Evolutionary conservation across 1,140 invertebrate species (phyloP), one percentile per base, ranked within the genome.

Genomic region (Prorops nasuta): DNA sequence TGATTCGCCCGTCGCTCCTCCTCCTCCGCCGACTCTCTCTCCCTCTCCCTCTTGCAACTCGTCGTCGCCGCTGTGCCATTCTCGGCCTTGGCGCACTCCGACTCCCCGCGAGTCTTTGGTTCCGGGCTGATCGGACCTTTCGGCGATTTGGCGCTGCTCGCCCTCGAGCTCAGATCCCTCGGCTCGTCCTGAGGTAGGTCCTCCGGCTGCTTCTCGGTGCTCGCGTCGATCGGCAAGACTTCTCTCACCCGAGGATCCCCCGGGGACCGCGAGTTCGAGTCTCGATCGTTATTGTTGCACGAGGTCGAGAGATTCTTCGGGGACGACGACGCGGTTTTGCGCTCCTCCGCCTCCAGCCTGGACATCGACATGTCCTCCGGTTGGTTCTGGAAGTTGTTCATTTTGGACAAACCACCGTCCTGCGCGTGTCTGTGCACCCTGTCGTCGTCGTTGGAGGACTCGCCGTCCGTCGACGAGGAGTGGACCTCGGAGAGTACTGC

Each of bases 401-500:
- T 32, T 18, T 38, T 17, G 3, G 45, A 18, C 7, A 51, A 12
- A 1, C 20, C 31, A 2, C 44, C 19, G n/a, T 42, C 15, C 19
- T 54, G 2, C 17, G 41, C 51, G 0, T 58, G 58, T 9, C 50
- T 31, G 8, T 62, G 46, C 3, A 57, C 16, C 1, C 59, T 40
- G 3, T 62, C 58, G 3, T 82, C 64, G 60, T 88, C 86, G 56
- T 84, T 85, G 1, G 86, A 88, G 8, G 81, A 83, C 41, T 85
- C 83, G 10, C 82, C 83, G 39, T 86, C 83, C 12, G 81, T 83
- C 51, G 85, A 84, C 31, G 84, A 81, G 6, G 78, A 80, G 31
- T 84, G 78, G 3, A 79, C 69, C 44, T 81, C 74, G 12, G 68
- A 67, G 14, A 80, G 82, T 35, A 87, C 79, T 2, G 90, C 85